phyloP scores from a whole-genome alignment of 2,888 invertebrate species.

The Rotaria sp. region DNA sequence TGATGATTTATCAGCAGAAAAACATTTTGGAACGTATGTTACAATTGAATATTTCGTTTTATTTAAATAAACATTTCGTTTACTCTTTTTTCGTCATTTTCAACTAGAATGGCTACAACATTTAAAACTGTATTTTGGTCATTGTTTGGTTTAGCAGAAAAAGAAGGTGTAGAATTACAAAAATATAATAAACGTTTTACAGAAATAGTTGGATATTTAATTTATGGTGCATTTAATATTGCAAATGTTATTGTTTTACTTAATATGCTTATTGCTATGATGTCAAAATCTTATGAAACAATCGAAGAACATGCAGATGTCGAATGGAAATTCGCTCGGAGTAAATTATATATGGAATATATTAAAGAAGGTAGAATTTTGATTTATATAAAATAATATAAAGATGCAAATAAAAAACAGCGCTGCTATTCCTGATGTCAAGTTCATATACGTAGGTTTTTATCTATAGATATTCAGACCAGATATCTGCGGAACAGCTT shows the following conservation, averaged over 20 bases:
- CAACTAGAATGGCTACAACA: constrained; percentile 46
- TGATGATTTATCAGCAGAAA: constrained; percentile 46
- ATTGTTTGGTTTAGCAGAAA: constrained; percentile 51
- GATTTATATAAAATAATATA: constrained; percentile 42
- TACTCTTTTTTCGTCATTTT: background rate
- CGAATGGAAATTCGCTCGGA: constrained; percentile 54
- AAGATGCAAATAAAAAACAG: background rate
- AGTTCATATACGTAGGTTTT: too few relatives aligned
- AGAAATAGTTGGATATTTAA: constrained; percentile 56
- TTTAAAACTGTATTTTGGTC: constrained; percentile 54
- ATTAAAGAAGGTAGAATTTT: constrained; percentile 54
- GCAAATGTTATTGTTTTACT: constrained; percentile 58
- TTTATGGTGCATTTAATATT: constrained; percentile 58
- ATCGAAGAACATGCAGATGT: constrained; percentile 56
- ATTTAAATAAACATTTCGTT: background rate
- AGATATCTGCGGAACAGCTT: too few relatives aligned
- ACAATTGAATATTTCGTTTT: background rate
- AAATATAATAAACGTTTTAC: constrained; percentile 54
- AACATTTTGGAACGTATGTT: constrained; percentile 51
- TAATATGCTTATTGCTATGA: constrained; percentile 66
- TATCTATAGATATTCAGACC: too few relatives aligned
- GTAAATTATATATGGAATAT: constrained; percentile 56
- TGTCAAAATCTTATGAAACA: constrained; percentile 66
- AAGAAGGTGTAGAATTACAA: constrained; percentile 52
- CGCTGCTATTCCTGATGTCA: too few relatives aligned